Evolutionary conservation across 2,888 invertebrate genomes (phyloP), one percentile per base, ranked within the genome.

Genomic region (Himalopsyche anomala): DNA sequence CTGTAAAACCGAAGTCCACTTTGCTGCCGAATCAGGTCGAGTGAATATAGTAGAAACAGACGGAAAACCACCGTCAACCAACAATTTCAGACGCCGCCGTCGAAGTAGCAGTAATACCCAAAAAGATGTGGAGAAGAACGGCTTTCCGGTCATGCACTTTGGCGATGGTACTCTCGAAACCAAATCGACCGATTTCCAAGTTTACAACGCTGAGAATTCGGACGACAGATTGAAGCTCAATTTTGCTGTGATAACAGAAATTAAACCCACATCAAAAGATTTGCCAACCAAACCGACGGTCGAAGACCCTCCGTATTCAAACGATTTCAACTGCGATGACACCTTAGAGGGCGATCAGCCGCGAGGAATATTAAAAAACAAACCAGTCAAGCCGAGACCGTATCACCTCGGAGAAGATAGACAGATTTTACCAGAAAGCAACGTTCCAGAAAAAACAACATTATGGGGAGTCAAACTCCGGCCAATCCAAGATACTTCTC

Each of bases 31-130:
- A 90, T 96, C 97, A 1, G 97, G 97, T 0, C 95, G 95, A 89
- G 96, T 97, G 0, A 97, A 97, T 90, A 97, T 97, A 86, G 97
- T 97, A 54, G 97, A 97, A 90, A 97, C 97, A 0, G 97, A 97
- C 91, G 96, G 96, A 88, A 97, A 97, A 91, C 97, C 97, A 80
- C 97, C 97, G 12, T 96, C 97, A 6, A 96, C 96, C 0, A 96
- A 96, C 90, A 96, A 96, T 90, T 97, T 96, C 90, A 93, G 97
- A 88, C 93, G 96, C 89, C 92, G 96, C 89, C 94, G 95, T 89
- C 92, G 94, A 89, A 93, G 93, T 87, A 94, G 94, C 89, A 93
- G 94, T 82, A 92, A 92, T 88, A 91, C 90, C 89, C 90, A 91
- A 87, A 92, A 93, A 87, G 92, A 91, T 89, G 90, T 90, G 28